Base-by-base conservation (phyloP, 2,797 vertebrate genomes). In the Hapalemur alaotrensis region DNA sequence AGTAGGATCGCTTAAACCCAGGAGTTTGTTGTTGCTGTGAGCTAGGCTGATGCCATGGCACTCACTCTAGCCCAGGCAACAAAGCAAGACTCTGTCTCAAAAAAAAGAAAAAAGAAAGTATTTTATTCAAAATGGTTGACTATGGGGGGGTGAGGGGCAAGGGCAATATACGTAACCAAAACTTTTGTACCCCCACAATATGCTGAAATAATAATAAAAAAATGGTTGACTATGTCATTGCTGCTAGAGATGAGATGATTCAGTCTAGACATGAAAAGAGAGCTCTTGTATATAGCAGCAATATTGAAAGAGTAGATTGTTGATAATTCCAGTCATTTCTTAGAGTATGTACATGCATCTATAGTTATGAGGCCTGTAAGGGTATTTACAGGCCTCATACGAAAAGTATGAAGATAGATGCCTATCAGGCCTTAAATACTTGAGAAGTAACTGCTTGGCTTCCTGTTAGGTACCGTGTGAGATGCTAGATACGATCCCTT, bases 181-280 rank as follows among this genome's bases (percentile, higher is more conserved):
- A 43, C 43, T 43, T 43, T 43, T 43, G 43, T 43, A 43, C 43
- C 43, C 43, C 43, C 43, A 43, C 43, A 43, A 43, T 43, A 43
- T 43, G 43, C 43, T 43, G 43, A 43, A 43, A 43, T 43, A 43
- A 43, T 43, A 43, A 43, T 43, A 2, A 43, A 43, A 96, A 81
- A 98, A 75, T 69, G 67, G 48, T 94, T 90, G 90, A 73, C 93
- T 93, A 83, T 92, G 52, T 95, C 54, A 65, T 92, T 89, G 81
- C 75, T 96, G n/a, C 57, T 38, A 83, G 84, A 96, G 61, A 88
- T 87, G 86, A 63, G 65, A 41, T 65, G 76, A 83, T 93, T 97
- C 50, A 57, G 50, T 91, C 63, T 92, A 59, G 84, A 89, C 38
- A 0, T 50, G 69, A 84, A 43, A 93, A 87, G 70, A 69, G 54